phyloP scores from a whole-genome alignment of 2,113 vertebrate species.

The Pyxicephalus adspersus region DNA sequence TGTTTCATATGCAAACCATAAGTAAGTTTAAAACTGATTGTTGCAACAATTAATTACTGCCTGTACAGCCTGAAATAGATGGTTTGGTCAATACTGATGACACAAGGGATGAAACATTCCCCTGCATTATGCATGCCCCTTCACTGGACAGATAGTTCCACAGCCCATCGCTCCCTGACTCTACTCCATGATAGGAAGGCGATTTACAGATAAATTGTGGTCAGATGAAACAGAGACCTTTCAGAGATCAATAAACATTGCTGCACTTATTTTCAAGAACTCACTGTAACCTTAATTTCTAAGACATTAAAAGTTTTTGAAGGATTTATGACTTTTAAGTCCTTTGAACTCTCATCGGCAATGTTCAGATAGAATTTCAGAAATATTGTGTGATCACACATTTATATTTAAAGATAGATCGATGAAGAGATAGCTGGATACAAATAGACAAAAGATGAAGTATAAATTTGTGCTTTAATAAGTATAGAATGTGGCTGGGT shows the following conservation, averaged over 20 bases:
- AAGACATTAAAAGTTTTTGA: constrained; percentile 53
- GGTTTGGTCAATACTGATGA: constrained; percentile 1
- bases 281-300: constrained; percentile 40
- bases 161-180: neutral
- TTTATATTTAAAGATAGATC: too few species aligned
- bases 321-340: constrained; percentile 35
- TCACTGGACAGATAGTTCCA: neutral
- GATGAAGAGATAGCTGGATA: too few species aligned
- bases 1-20: constrained; percentile 1
- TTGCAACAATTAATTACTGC: constrained; percentile 7
- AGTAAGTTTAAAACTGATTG: neutral
- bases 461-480: too few species aligned
- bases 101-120: constrained; percentile 9
- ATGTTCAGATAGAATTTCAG: neutral
- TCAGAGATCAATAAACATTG: constrained; percentile 49
- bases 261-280: constrained; percentile 27
- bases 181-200: neutral
- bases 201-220: constrained; percentile 50
- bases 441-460: too few species aligned
- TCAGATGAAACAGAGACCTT: constrained; percentile 53
- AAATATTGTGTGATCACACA: too few species aligned
- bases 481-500: too few species aligned
- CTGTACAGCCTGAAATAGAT: neutral
- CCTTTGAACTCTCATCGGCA: neutral
- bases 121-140: constrained; percentile 24